These are phyloP conservation scores for Hydractinia symbiolongicarpus DNA, from an alignment of 30 jellyfish, hydroid and myxozoan species.

Conservation along the genomic window DNA sequence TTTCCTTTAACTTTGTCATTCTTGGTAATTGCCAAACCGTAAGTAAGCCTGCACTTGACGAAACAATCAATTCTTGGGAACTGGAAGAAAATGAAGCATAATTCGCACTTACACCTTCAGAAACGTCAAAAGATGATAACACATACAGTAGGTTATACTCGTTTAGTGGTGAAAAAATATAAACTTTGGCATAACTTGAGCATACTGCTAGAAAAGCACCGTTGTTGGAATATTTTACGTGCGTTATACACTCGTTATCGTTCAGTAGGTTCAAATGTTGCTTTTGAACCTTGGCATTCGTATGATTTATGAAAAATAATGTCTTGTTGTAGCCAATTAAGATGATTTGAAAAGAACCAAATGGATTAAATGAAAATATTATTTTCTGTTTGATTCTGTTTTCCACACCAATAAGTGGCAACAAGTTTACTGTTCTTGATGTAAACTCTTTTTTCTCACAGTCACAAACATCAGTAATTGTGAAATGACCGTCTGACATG, in stretches of 20 bases:
- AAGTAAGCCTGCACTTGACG: constrained; percentile 51
- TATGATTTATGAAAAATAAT: background rate
- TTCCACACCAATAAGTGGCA: background rate
- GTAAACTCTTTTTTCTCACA: background rate
- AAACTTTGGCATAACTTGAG: background rate
- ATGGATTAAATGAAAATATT: background rate
- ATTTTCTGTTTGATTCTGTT: background rate
- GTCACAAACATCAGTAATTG: background rate
- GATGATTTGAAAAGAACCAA: background rate
- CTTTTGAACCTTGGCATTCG: background rate
- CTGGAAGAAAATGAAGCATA: constrained; percentile 5
- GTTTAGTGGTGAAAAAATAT: background rate
- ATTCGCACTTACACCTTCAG: background rate
- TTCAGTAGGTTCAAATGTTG: background rate
- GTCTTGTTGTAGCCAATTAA: background rate
- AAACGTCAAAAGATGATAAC: background rate
- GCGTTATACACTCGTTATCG: background rate
- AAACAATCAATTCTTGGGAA: constrained; percentile 48
- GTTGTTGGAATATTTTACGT: background rate
- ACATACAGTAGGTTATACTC: background rate
- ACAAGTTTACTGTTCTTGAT: background rate
- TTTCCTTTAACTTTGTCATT: constrained; percentile 47
- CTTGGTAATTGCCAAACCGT: constrained; percentile 73
- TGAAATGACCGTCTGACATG: background rate
- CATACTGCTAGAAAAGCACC: background rate